A percentile compares a stretch with the other conserved stretches of the same genome.
Evolutionary conservation across 2,113 vertebrate genomes (phyloP).

Genomic region (Seriola dumerili): DNA sequence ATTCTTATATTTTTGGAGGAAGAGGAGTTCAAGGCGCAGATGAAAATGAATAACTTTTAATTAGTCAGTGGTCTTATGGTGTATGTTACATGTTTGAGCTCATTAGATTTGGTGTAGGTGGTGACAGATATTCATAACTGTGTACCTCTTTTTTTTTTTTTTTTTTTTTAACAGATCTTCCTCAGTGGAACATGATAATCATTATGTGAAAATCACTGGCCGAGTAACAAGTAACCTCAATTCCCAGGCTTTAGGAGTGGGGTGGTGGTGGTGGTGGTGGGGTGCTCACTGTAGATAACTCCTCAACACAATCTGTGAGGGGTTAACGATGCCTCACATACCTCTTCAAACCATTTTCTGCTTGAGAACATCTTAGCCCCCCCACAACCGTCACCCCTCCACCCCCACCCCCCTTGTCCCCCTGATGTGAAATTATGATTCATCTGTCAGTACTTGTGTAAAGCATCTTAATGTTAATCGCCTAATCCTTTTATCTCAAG

Average conservation of each 20-base stretch:
- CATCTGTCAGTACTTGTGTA: conserved; percentile 74
- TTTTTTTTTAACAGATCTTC: conserved; percentile 23
- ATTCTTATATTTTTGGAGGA: conserved; percentile 31
- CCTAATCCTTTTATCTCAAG: conserved; percentile 84
- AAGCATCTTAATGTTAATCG: conserved; percentile 81
- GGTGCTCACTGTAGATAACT: conserved; percentile 56
- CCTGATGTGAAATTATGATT: conserved; percentile 77
- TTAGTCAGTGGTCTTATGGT: conserved; percentile 50
- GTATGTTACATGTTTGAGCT: conserved; percentile 48
- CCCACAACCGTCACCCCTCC: conserved; percentile 3
- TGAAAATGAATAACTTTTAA: conserved; percentile 58
- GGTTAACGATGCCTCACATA: conserved; percentile 71
- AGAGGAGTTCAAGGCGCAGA: conserved; percentile 33
- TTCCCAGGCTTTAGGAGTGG: conserved; percentile 38
- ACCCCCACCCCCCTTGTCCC: neutral
- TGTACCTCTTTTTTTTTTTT: conserved; percentile 23
- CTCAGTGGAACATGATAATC: conserved; percentile 58
- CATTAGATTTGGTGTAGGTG: conserved; percentile 68
- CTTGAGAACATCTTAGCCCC: conserved; percentile 60
- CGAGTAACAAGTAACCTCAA: conserved; percentile 66
- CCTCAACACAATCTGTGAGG: conserved; percentile 49
- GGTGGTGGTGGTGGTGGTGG: neutral
- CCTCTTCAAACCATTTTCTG: conserved; percentile 78
- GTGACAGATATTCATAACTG: conserved; percentile 70
- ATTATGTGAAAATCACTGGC: conserved; percentile 63